Percentiles rank a stretch among this genome's conserved stretches.
These are phyloP conservation scores for Trisateles emortualis DNA, from an alignment of 2,888 invertebrate genomes.

Conservation along the genomic window DNA sequence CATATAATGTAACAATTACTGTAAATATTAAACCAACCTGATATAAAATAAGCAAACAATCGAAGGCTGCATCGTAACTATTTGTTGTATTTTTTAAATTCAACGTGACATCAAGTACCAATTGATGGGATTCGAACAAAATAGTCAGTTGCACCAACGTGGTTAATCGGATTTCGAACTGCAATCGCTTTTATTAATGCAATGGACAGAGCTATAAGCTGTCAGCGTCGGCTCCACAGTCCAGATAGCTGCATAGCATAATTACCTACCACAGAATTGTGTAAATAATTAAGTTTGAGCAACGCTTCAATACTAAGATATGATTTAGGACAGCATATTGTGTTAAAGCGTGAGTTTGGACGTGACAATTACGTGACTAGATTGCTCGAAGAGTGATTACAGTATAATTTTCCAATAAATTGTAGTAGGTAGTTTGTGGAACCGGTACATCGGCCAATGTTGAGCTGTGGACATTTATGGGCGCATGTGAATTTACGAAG, in stretches of 20 bases:
- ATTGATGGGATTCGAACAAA: constrained; percentile 54
- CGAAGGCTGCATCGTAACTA: not conserved
- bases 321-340: constrained; percentile 7
- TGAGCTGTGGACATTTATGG: constrained; percentile 11
- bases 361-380: not conserved
- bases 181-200: constrained; percentile 64
- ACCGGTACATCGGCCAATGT: constrained; percentile 9
- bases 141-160: constrained; percentile 55
- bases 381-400: constrained; percentile 13
- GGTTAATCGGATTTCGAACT: constrained; percentile 62
- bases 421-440: constrained; percentile 5
- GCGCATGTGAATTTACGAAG: constrained; percentile 8
- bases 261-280: constrained; percentile 28
- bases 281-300: constrained; percentile 33
- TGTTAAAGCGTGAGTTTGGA: not conserved
- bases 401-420: constrained; percentile 14
- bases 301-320: constrained; percentile 4
- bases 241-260: constrained; percentile 35
- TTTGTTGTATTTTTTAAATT: constrained; percentile 22
- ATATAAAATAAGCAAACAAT: not conserved
- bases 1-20: too few species aligned
- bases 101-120: constrained; percentile 45
- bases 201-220: constrained; percentile 51
- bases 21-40: too few species aligned
- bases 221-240: constrained; percentile 29